Evolutionary conservation across 1,140 invertebrate species (phyloP).

Genomic region (Gyrodactylus bullatarudis): DNA sequence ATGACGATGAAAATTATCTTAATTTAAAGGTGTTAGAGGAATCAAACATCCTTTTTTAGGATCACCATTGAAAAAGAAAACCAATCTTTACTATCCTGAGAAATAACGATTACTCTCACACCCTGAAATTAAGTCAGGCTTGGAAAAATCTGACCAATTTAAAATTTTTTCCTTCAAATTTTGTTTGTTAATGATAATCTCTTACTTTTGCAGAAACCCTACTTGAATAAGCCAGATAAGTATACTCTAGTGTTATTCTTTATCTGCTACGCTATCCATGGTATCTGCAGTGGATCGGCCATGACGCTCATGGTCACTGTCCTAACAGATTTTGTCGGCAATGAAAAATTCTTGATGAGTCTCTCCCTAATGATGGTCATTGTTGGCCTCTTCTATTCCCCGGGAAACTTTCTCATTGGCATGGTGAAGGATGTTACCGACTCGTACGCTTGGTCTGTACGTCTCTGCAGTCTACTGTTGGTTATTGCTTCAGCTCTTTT

Average conservation of each 20-base stretch:
- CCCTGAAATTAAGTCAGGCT: no score
- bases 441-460: not conserved
- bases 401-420: not conserved
- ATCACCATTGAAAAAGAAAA: no score
- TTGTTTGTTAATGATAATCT: no score
- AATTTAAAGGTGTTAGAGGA: no score
- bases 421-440: not conserved
- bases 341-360: not conserved
- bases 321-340: slow-evolving; percentile 1
- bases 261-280: slow-evolving; percentile 1
- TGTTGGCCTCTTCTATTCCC: not conserved
- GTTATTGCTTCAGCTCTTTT: not conserved
- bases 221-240: not conserved
- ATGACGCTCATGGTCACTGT: not conserved
- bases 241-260: not conserved
- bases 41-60: no score
- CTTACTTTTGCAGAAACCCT: not conserved
- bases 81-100: no score
- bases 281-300: not conserved
- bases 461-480: not conserved
- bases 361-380: not conserved
- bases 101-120: no score
- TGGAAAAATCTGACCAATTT: no score
- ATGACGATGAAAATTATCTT: no score
- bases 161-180: no score